A percentile compares a stretch with the other conserved stretches of the same genome.
Conservation (phyloP, 2,113 vertebrate species). For the Synchiropus splendidus region DNA sequence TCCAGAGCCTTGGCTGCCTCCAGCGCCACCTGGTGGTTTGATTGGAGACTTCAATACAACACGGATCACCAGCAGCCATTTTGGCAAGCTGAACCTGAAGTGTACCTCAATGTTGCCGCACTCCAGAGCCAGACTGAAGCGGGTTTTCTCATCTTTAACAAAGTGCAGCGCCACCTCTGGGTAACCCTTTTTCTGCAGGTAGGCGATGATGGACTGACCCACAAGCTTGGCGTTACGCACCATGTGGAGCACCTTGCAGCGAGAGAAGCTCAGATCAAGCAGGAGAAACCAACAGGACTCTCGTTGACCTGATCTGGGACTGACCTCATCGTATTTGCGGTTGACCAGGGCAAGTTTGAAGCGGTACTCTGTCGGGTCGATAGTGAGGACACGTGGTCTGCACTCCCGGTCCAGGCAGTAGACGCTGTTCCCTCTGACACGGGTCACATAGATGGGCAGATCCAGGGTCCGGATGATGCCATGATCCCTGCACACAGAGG, state of each 20-base stretch:
- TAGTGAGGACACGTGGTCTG: conserved; percentile 86
- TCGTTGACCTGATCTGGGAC: background rate
- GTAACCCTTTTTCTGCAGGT: conserved; percentile 96
- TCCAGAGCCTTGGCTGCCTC: conserved; percentile 93
- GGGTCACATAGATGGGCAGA: conserved; percentile 91
- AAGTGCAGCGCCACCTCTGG: conserved; percentile 95
- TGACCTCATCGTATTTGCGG: conserved; percentile 91
- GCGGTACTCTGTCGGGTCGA: conserved; percentile 92
- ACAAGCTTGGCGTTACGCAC: conserved; percentile 92
- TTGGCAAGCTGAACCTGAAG: background rate
- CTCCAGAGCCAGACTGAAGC: conserved; percentile 87
- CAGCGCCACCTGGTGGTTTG: conserved; percentile 74
- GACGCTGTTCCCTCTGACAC: conserved; percentile 89
- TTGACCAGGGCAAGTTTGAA: conserved; percentile 95
- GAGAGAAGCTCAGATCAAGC: background rate
- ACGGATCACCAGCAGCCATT: background rate
- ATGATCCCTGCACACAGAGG: conserved; percentile 52
- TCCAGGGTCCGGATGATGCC: conserved; percentile 96
- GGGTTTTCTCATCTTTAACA: conserved; percentile 94
- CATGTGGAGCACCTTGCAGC: conserved; percentile 90
- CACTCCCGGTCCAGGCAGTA: conserved; percentile 93
- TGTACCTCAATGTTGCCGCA: conserved; percentile 87
- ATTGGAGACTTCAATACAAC: too few relatives aligned
- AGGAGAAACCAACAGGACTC: background rate
- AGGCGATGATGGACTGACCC: conserved; percentile 96